Evolutionary conservation across 2,797 vertebrate species (phyloP).

Genomic region (Pseudochromis fuscus): DNA sequence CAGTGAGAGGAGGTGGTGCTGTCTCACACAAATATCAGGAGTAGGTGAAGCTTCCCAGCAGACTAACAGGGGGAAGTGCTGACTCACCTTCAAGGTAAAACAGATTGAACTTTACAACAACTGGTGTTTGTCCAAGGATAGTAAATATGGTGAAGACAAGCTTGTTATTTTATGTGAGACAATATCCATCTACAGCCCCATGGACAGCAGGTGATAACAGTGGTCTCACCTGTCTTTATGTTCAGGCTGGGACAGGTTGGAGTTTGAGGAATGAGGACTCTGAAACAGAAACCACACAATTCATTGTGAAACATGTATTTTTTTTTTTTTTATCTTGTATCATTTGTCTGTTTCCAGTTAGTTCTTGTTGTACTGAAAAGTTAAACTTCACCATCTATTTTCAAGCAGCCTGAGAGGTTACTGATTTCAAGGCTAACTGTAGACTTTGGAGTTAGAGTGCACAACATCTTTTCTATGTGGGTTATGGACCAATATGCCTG

Average conservation of each 20-base stretch:
- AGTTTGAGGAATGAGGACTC: conserved; percentile 81
- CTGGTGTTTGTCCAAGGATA: background rate
- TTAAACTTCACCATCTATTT: no score
- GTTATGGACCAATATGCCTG: no score
- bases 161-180: no score
- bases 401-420: no score
- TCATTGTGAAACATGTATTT: background rate
- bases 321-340: no score
- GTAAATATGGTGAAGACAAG: background rate
- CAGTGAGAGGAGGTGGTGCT: background rate
- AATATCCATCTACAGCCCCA: background rate
- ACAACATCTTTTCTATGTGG: no score
- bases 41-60: background rate
- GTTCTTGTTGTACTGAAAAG: no score
- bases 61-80: background rate
- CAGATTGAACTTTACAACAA: background rate
- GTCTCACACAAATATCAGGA: background rate
- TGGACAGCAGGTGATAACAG: background rate
- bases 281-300: conserved; percentile 59
- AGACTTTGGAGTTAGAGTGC: no score
- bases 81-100: background rate
- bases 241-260: conserved; percentile 73
- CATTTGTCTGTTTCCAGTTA: no score
- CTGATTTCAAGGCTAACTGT: no score
- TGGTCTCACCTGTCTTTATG: conserved; percentile 79